Evolutionary conservation across 2,888 invertebrate species (phyloP).

Genomic region (Buathra laborator): DNA sequence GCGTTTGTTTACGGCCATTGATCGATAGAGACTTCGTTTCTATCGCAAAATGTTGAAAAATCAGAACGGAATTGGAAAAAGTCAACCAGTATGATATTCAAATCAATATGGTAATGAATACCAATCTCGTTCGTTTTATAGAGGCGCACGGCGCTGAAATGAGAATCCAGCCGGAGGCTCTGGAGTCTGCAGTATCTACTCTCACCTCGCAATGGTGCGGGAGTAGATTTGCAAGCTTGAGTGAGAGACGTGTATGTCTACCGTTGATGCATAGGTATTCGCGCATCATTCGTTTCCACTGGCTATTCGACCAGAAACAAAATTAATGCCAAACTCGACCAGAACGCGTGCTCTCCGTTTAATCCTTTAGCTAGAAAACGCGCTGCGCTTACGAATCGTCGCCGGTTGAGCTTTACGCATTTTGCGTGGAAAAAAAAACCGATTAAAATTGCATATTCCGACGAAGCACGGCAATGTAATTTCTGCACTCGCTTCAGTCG

Average conservation of each 20-base stretch:
- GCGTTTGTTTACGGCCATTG: background rate
- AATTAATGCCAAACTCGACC: constrained; percentile 51
- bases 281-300: constrained; percentile 42
- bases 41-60: background rate
- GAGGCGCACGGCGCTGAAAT: constrained; percentile 27
- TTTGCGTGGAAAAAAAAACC: constrained; percentile 45
- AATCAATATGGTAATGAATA: constrained; percentile 61
- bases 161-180: constrained; percentile 11
- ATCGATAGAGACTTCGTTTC: constrained; percentile 30
- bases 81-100: constrained; percentile 37
- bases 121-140: constrained; percentile 36
- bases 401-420: constrained; percentile 64
- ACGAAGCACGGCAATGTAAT: constrained; percentile 33
- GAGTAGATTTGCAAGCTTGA: constrained; percentile 49
- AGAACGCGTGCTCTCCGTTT: constrained; percentile 63
- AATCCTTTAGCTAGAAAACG: constrained; percentile 72
- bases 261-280: constrained; percentile 16
- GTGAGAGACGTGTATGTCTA: constrained; percentile 43
- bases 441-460: constrained; percentile 70
- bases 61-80: constrained; percentile 9
- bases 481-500: background rate
- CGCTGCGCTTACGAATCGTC: constrained; percentile 25
- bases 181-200: background rate
- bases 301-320: constrained; percentile 60
- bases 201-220: constrained; percentile 10